These are phyloP conservation scores for Bradysia coprophila DNA, from an alignment of 1,140 invertebrate genomes.

Conservation along the genomic window DNA sequence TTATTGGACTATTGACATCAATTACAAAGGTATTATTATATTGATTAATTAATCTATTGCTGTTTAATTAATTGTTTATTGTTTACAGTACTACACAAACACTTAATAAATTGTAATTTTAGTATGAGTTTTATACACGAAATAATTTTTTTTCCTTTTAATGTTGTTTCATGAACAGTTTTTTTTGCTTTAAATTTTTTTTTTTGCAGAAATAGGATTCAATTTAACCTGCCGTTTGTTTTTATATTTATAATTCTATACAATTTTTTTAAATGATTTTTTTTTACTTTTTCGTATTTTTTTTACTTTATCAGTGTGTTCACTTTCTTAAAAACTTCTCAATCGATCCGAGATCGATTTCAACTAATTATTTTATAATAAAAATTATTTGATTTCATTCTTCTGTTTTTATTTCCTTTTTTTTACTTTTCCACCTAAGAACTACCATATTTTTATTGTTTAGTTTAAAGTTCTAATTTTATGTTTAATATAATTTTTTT, in stretches of 20 bases:
- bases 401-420: constrained; percentile 6
- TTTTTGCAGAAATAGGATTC: no score
- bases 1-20: neutral
- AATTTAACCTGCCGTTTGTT: no score
- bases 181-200: neutral
- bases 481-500: neutral
- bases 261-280: no score
- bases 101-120: neutral
- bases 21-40: neutral
- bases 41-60: neutral
- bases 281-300: no score
- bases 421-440: constrained; percentile 8
- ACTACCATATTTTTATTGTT: neutral
- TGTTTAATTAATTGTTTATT: neutral
- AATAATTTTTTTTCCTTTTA: neutral
- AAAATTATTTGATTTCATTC: no score
- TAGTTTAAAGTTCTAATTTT: neutral
- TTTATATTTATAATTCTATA: no score
- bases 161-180: neutral
- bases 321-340: no score
- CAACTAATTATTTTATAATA: no score
- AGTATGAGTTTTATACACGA: neutral
- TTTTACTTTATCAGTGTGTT: no score
- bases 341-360: no score
- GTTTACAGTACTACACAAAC: neutral